Evolutionary conservation across 2,888 invertebrate genomes (phyloP).

Genomic region (Cosmia trapezina): DNA sequence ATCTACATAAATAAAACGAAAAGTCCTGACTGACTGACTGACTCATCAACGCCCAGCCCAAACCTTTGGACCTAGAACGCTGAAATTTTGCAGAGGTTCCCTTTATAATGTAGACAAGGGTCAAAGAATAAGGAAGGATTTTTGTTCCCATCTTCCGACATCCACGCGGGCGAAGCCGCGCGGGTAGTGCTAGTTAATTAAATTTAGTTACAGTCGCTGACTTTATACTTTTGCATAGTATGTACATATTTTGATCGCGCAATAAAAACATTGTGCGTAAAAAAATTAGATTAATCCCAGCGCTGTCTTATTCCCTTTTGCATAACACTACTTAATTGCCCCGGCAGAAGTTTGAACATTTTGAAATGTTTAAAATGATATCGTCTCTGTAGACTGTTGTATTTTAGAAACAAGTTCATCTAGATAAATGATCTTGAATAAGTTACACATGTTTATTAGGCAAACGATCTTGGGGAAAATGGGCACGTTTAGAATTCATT

Average conservation of each 20-base stretch:
- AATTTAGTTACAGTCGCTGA: conserved; percentile 46
- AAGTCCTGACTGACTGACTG: too few species aligned
- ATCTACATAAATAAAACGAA: too few species aligned
- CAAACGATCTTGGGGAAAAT: background rate
- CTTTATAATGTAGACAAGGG: too few species aligned
- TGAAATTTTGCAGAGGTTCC: too few species aligned
- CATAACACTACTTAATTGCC: background rate
- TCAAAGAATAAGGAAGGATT: too few species aligned
- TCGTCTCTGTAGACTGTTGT: background rate
- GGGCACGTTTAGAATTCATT: background rate
- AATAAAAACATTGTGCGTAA: conserved; percentile 25
- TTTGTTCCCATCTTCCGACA: too few species aligned
- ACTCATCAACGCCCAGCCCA: too few species aligned
- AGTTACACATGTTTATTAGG: background rate
- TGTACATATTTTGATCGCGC: conserved; percentile 1
- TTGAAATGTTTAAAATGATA: conserved; percentile 19
- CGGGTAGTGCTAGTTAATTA: too few species aligned
- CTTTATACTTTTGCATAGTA: conserved; percentile 17
- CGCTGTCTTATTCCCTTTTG: conserved; percentile 3
- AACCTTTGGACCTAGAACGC: too few species aligned
- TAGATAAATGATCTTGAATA: background rate
- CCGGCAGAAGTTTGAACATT: background rate
- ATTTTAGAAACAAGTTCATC: background rate
- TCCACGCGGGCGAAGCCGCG: too few species aligned
- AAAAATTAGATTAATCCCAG: conserved; percentile 18